phyloP scores from a whole-genome alignment of 2,888 invertebrate species.

The Lottia scabra region DNA sequence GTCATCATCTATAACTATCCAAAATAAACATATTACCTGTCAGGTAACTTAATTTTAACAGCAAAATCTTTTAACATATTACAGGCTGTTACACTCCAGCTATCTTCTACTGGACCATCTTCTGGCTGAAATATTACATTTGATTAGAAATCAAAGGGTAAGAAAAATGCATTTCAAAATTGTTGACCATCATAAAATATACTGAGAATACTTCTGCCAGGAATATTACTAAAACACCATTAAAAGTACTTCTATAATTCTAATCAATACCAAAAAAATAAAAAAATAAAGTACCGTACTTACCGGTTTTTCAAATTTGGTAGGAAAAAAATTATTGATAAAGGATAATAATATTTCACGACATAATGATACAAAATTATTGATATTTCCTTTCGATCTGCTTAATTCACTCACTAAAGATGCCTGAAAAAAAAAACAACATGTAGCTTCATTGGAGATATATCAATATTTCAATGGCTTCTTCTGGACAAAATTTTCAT shows the following conservation, averaged over 20 bases:
- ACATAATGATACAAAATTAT: constrained; percentile 62
- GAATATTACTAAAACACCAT: too few relatives aligned
- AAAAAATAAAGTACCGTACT: too few relatives aligned
- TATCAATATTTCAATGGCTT: too few relatives aligned
- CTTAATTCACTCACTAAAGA: constrained; percentile 55
- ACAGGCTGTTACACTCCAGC: constrained; percentile 61
- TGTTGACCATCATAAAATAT: too few relatives aligned
- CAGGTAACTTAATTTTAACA: constrained; percentile 56
- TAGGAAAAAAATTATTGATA: constrained; percentile 59
- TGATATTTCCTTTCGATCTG: constrained; percentile 41
- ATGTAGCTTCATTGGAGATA: too few relatives aligned
- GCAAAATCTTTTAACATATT: constrained; percentile 58
- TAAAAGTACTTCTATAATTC: too few relatives aligned
- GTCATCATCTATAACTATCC: too few relatives aligned
- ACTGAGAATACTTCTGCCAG: too few relatives aligned
- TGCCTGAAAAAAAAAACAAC: constrained; percentile 48
- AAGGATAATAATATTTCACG: constrained; percentile 60
- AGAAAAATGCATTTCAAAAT: too few relatives aligned
- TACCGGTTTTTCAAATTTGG: constrained; percentile 49
- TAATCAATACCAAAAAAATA: too few relatives aligned
- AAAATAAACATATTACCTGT: constrained; percentile 54
- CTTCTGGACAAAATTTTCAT: too few relatives aligned
- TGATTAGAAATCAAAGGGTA: too few relatives aligned
- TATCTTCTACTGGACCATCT: constrained; percentile 46
- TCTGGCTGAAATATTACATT: constrained; percentile 35